Evolutionary conservation across 2,797 vertebrate species (phyloP), one percentile per base, ranked within the genome.

Genomic region (Stomatorhinus walkeri): DNA sequence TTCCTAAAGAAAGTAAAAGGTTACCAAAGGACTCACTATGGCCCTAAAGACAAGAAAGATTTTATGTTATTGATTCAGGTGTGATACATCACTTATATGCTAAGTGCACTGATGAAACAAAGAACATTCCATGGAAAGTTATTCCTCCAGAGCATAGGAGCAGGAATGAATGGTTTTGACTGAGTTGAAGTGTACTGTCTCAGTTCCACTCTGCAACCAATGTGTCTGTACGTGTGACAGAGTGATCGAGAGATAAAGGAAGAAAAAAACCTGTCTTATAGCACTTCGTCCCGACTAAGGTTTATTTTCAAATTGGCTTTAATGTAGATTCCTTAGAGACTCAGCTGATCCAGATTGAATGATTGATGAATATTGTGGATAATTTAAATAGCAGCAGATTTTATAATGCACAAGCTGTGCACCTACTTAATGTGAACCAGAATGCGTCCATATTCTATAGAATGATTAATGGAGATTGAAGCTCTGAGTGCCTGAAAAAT

Each of bases 21-120:
- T 92, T 91, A 90, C 85, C 52, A 90, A 92, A 93, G 93, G 94
- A 91, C 88, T 92, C 93, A 92, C 93, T 87, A 0, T 91, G 91
- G 94, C 94, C 95, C 94, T 94, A 94, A 91, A 91, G 85, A 94
- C 94, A 93, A 95, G 95, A 96, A 95, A 96, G 92, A 94, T 91
- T 92, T 93, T 95, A 94, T 94, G 91, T 91, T 98, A 95, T 99
- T 98, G 98, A 95, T 96, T 97, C 97, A 98, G 97, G 97, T 98
- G 97, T 95, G 96, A 96, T 96, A 97, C 96, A 92, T 97, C 95
- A 95, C 95, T 95, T 95, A 94, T 93, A 94, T 92, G 94, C 91
- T 89, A 94, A 92, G 95, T 90, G 92, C 93, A 91, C 92, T 94
- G 95, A 97, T 96, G 97, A 97, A 97, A 97, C 96, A 96, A 96